phyloP scores from a whole-genome alignment of 2,113 vertebrate genomes.

The Mobula birostris region DNA sequence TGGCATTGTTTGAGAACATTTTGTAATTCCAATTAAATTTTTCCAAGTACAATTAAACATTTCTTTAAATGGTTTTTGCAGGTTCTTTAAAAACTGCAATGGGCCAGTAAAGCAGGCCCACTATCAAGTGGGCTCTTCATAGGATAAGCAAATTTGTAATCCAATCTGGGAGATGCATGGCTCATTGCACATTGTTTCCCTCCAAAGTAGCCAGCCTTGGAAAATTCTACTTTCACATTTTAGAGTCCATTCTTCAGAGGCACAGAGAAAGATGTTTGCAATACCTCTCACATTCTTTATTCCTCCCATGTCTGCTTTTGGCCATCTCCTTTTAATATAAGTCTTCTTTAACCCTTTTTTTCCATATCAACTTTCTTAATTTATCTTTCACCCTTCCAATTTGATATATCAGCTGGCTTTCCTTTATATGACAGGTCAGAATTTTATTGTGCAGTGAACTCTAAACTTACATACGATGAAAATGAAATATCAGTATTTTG shows the following conservation, averaged over 20 bases:
- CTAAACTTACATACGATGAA: not conserved
- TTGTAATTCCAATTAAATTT: not conserved
- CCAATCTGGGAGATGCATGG: not conserved
- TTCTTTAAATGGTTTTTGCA: not conserved
- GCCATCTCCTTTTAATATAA: not conserved
- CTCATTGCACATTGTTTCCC: not conserved
- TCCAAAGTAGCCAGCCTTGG: not conserved
- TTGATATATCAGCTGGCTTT: not conserved
- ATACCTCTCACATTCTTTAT: not conserved
- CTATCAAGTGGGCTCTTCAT: not conserved
- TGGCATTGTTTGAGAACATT: not conserved
- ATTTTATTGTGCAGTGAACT: not conserved
- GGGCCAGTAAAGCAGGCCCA: not conserved
- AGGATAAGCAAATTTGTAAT: not conserved
- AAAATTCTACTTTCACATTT: not conserved
- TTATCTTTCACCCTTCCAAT: not conserved
- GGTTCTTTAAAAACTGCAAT: not conserved
- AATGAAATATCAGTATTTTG: not conserved
- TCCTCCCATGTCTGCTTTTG: not conserved
- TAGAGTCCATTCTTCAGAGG: not conserved
- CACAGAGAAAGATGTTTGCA: not conserved
- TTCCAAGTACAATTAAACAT: not conserved
- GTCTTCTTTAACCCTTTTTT: not conserved
- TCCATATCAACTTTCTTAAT: not conserved
- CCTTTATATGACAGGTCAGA: not conserved